These are phyloP conservation scores for Coilia nasus DNA, from an alignment of 2,797 vertebrate species.

Conservation along the genomic window DNA sequence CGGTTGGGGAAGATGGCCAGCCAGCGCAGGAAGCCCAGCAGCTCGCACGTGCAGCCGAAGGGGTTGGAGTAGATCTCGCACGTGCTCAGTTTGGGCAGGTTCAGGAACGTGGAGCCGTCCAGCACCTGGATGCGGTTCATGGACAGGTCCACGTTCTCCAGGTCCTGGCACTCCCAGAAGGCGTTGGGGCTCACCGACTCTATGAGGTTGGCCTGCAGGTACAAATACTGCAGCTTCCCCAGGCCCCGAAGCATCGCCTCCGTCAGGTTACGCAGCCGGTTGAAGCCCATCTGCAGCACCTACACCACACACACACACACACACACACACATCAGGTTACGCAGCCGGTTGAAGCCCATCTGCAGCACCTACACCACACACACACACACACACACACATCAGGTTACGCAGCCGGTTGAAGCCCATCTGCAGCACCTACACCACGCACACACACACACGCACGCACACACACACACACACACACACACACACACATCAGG, in stretches of 20 bases:
- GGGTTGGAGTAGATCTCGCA: slow-evolving; percentile 98
- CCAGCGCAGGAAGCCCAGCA: slow-evolving; percentile 94
- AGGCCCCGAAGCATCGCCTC: slow-evolving; percentile 95
- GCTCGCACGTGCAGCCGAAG: slow-evolving; percentile 96
- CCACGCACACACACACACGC: too few species aligned
- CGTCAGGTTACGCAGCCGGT: slow-evolving; percentile 93
- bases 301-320: slow-evolving; percentile 55
- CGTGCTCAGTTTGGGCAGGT: slow-evolving; percentile 86
- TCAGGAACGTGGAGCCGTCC: slow-evolving; percentile 86
- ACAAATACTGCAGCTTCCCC: slow-evolving; percentile 96
- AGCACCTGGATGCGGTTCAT: slow-evolving; percentile 95
- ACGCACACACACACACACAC: too few species aligned
- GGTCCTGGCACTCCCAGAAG: slow-evolving; percentile 96
- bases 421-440: too few species aligned
- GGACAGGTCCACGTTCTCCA: slow-evolving; percentile 97
- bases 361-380: too few species aligned
- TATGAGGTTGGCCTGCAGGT: slow-evolving; percentile 98
- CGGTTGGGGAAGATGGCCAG: slow-evolving; percentile 90
- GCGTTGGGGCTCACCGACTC: slow-evolving; percentile 93
- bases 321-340: too few species aligned
- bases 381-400: too few species aligned
- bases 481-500: too few species aligned
- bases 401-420: too few species aligned
- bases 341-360: too few species aligned
- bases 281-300: slow-evolving; percentile 97